Evolutionary conservation across 2,888 invertebrate species (phyloP).

Genomic region (Ophion ventricosus): DNA sequence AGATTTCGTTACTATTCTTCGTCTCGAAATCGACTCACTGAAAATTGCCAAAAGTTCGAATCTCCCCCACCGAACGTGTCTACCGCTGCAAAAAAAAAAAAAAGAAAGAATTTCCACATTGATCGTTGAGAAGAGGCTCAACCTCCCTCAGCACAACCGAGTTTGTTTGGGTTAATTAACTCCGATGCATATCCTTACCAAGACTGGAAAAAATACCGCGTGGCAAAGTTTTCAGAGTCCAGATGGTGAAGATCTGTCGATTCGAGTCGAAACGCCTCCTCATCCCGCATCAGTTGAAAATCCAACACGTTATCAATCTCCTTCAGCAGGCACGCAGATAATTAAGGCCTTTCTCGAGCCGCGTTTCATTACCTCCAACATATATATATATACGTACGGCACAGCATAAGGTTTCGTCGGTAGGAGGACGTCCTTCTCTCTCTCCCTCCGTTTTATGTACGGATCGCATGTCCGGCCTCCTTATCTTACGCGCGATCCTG

Average conservation of each 20-base stretch:
- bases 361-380: constrained; percentile 40
- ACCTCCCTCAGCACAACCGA: not conserved
- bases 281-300: constrained; percentile 46
- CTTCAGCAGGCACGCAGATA: constrained; percentile 73
- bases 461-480: constrained; percentile 77
- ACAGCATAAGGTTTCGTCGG: constrained; percentile 64
- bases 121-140: not conserved
- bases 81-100: not conserved
- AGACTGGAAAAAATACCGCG: not conserved
- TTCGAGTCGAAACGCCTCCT: constrained; percentile 6
- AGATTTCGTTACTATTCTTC: too few species aligned
- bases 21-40: too few species aligned
- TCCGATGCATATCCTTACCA: not conserved
- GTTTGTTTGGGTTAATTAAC: not conserved
- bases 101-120: not conserved
- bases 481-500: constrained; percentile 77
- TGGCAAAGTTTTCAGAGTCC: constrained; percentile 5
- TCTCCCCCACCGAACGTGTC: not conserved
- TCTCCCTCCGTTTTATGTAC: constrained; percentile 73
- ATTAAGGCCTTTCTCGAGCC: constrained; percentile 71
- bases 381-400: constrained; percentile 28
- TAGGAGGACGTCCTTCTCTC: constrained; percentile 53
- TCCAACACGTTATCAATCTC: constrained; percentile 72
- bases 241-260: constrained; percentile 14
- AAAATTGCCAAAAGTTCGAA: too few species aligned